Conservation (phyloP, 2,113 vertebrate species). For the Anoura caudifer region DNA sequence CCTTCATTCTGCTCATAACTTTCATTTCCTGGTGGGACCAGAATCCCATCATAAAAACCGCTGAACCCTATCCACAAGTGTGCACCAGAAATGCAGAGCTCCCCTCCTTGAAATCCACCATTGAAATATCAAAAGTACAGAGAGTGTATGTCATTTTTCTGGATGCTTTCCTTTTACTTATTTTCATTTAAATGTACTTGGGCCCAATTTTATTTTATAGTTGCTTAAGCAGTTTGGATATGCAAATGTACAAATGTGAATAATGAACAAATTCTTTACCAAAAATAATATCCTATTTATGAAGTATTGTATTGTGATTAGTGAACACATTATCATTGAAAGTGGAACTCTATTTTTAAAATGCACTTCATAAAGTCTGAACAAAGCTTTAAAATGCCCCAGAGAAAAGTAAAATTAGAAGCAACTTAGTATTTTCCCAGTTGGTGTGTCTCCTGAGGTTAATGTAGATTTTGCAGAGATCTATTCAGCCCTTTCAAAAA, state of each 20-base stretch:
- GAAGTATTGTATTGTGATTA: background rate
- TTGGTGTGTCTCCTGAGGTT: conserved; percentile 56
- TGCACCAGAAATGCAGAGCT: background rate
- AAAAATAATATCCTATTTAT: conserved; percentile 28
- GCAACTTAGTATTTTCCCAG: conserved; percentile 66
- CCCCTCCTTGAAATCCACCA: background rate
- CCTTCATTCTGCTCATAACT: background rate
- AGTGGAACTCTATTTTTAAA: conserved; percentile 35
- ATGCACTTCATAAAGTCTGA: conserved; percentile 63
- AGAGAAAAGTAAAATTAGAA: conserved; percentile 68
- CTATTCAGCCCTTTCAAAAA: conserved; percentile 32
- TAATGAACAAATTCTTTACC: background rate
- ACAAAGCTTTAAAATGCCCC: conserved; percentile 63
- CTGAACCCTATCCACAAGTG: background rate
- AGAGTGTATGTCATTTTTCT: background rate
- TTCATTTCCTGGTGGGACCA: background rate
- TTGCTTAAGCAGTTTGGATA: background rate
- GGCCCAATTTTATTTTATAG: background rate
- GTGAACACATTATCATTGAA: conserved; percentile 20
- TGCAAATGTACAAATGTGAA: background rate
- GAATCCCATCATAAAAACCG: background rate
- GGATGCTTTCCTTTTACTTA: background rate
- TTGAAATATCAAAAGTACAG: conserved; percentile 24
- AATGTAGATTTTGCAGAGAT: conserved; percentile 61
- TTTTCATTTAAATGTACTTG: conserved; percentile 1